Base-by-base conservation (phyloP, 2,888 invertebrate genomes). In the Eupithecia insigniata region DNA sequence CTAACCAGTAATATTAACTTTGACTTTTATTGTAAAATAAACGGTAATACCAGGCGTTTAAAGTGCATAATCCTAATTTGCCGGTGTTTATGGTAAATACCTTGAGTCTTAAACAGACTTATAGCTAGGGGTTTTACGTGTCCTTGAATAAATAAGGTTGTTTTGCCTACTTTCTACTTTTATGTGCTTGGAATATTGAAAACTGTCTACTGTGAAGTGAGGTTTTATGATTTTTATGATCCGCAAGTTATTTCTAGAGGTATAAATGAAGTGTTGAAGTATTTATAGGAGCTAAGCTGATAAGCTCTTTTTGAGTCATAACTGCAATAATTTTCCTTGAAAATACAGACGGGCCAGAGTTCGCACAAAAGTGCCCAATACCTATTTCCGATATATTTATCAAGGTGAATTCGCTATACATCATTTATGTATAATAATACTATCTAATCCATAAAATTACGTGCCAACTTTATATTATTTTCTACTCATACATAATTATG, bases 71-170 rank as follows among this genome's bases (percentile, higher is more conserved):
- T 55, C 55, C 55, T 55, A 26, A 55, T 55, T 60, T 60, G 28
- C 60, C 16, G 18, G 30, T 30, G 28, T 43, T 22, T 39, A 43
- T 36, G 39, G 36, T 39, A 46, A 43, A 36, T 43, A 39, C 14
- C n/a, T 55, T 55, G 51, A 66, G 39, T 28, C 14, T 22, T 55
- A 26, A 26, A 43, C n/a, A 43, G 43, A n/a, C 43, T 43, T 43
- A n/a, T n/a, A 39, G 43, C 60, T 60, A 60, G 30, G 30, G 62
- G 39, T 58, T 68, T 67, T 55, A 64, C 68, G 39, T 69, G 69
- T 69, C 65, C 34, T 65, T 72, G 69, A 66, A 72, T 69, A 72
- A 66, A 68, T 68, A 43, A 60, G 66, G 51, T 67, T 26, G 60
- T 14, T 60, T 60, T 60, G 18, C 30, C 60, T 30, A 68, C 66